Conservation (phyloP, 2,888 invertebrate genomes). For the Gerris lacustris region DNA sequence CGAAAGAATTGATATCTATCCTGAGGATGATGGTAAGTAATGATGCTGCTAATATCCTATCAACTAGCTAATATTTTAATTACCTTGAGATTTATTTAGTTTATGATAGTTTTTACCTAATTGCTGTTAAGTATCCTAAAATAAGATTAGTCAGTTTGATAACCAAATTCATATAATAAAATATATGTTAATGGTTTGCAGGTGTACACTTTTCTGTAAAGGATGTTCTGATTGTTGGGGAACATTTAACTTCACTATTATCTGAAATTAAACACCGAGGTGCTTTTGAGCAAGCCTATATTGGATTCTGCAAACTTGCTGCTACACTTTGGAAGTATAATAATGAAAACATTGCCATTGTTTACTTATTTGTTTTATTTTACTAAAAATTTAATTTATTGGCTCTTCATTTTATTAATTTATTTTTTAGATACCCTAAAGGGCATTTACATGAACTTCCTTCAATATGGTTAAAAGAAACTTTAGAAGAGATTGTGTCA, state of each 20-base stretch:
- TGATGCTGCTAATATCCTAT: too few relatives aligned
- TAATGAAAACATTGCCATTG: conserved; percentile 22
- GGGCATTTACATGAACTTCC: conserved; percentile 47
- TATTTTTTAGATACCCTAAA: conserved; percentile 33
- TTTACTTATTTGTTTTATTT: conserved; percentile 1
- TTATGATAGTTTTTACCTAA: background rate
- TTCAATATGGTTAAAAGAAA: conserved; percentile 49
- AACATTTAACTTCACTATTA: conserved; percentile 53
- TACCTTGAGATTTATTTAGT: too few relatives aligned
- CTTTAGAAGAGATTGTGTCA: conserved; percentile 45
- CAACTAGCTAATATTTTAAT: too few relatives aligned
- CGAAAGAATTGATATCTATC: conserved; percentile 37
- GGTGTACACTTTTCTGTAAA: background rate
- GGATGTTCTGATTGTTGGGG: conserved; percentile 40
- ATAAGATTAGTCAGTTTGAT: too few relatives aligned
- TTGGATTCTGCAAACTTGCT: conserved; percentile 70
- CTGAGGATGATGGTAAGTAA: conserved; percentile 34
- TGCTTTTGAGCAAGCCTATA: conserved; percentile 91
- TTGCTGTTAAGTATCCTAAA: background rate
- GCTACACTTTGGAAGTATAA: conserved; percentile 50
- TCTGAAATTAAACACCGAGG: conserved; percentile 80
- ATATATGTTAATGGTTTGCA: background rate
- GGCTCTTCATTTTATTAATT: background rate
- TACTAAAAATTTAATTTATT: background rate
- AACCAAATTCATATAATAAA: too few relatives aligned